Conservation (phyloP, 2,888 invertebrate species). For the Willowsia nigromaculata region DNA sequence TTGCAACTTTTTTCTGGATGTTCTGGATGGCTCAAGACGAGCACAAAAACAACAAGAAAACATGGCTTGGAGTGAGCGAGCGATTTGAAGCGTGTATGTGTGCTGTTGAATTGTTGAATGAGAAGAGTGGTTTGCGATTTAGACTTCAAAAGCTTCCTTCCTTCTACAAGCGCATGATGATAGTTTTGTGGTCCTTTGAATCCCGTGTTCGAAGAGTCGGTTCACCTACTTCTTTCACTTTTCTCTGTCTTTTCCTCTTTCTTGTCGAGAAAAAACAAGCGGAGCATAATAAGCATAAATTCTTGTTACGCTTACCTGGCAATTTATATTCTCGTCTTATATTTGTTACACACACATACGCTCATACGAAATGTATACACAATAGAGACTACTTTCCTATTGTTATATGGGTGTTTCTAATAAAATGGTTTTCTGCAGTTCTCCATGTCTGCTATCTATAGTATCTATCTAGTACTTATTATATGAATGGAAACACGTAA, state of each 20-base stretch:
- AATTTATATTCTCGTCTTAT: conserved; percentile 30
- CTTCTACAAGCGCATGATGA: neutral
- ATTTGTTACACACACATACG: neutral
- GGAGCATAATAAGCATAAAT: conserved; percentile 58
- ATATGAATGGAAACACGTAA: neutral
- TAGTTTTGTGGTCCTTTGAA: conserved; percentile 15
- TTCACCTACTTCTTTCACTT: conserved; percentile 3
- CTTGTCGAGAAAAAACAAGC: conserved; percentile 19
- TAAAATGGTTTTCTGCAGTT: neutral
- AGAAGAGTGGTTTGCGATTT: conserved; percentile 18
- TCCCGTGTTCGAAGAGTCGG: neutral
- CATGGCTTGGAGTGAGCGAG: neutral
- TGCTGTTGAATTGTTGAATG: conserved; percentile 21
- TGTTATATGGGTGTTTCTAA: neutral
- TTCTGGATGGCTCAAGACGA: neutral
- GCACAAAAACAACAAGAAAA: neutral
- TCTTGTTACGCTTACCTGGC: conserved; percentile 61
- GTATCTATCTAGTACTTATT: neutral
- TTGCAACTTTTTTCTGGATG: neutral
- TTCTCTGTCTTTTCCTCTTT: neutral
- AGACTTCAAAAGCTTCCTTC: conserved; percentile 21
- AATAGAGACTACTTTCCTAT: neutral
- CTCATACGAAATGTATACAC: neutral
- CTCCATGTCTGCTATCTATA: neutral
- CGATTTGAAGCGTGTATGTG: neutral